These are phyloP conservation scores for Stichopus chloronotus DNA, from an alignment of 35 echinoderm and acorn worm genomes.

Conservation along the genomic window DNA sequence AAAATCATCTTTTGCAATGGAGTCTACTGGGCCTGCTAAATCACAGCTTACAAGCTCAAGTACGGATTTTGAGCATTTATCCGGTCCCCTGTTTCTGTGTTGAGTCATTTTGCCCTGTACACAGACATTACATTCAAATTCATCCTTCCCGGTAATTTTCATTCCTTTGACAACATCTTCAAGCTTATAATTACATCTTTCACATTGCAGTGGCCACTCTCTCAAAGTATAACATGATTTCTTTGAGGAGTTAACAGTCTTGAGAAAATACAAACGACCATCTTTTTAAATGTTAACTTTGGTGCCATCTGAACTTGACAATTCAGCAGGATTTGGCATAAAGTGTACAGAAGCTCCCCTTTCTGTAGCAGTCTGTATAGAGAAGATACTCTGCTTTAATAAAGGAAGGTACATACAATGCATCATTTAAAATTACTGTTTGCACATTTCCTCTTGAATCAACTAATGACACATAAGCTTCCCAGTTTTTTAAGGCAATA, in stretches of 20 bases:
- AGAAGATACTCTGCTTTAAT: not conserved
- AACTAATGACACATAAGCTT: not conserved
- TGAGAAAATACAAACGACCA: conserved; percentile 30
- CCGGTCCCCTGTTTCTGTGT: conserved; percentile 23
- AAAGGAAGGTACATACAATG: not conserved
- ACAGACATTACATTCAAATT: conserved; percentile 58
- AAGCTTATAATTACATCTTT: conserved; percentile 38
- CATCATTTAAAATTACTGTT: not conserved
- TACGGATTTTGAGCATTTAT: not conserved
- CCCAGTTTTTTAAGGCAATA: not conserved
- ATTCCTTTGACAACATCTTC: conserved; percentile 18
- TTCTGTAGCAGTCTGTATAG: not conserved
- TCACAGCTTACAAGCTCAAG: conserved; percentile 41
- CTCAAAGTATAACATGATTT: not conserved
- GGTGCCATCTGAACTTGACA: not conserved
- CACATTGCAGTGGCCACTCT: conserved; percentile 36
- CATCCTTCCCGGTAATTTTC: conserved; percentile 22
- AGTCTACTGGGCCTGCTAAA: conserved; percentile 38
- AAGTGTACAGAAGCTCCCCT: conserved; percentile 8
- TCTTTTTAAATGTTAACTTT: conserved; percentile 31
- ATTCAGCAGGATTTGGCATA: not conserved
- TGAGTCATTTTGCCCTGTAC: conserved; percentile 64
- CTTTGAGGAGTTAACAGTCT: not conserved
- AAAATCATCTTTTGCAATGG: conserved; percentile 46
- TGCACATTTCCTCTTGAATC: not conserved